phyloP scores from a whole-genome alignment of 1,140 invertebrate genomes.

The Trachymyrmex septentrionalis region DNA sequence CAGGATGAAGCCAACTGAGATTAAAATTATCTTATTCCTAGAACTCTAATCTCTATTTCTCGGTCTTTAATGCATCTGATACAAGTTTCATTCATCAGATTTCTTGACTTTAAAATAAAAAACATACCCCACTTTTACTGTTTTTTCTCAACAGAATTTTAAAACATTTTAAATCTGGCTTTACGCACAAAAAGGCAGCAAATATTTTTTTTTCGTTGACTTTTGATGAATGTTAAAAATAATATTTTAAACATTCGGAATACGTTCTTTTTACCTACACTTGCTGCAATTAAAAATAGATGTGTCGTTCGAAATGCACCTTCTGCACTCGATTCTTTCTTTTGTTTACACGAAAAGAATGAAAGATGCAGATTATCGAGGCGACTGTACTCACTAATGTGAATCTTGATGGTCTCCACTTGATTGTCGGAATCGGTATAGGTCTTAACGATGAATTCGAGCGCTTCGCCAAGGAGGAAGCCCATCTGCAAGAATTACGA shows the following conservation, averaged over 20 bases:
- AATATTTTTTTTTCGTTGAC: not conserved
- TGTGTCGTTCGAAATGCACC: not conserved
- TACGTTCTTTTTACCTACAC: not conserved
- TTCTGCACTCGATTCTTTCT: not conserved
- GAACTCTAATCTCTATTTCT: not conserved
- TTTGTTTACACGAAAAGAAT: conserved; percentile 32
- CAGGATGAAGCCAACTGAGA: not conserved
- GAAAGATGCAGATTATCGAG: not conserved
- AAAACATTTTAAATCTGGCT: not conserved
- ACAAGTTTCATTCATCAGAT: not conserved
- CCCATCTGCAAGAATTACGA: conserved; percentile 87
- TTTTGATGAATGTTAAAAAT: not conserved
- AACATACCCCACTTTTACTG: not conserved
- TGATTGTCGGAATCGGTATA: conserved; percentile 89
- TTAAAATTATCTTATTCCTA: not conserved
- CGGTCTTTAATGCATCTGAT: not conserved
- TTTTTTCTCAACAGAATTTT: not conserved
- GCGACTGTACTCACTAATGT: conserved; percentile 86
- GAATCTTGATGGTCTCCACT: conserved; percentile 87
- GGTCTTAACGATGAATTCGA: conserved; percentile 88
- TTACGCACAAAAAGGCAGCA: not conserved
- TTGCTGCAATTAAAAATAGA: not conserved
- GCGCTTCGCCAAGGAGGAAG: conserved; percentile 89
- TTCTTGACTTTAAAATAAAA: not conserved
- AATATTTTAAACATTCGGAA: not conserved